Base-by-base conservation (phyloP, 1,140 invertebrate genomes). In the Drosophila paulistorum region DNA sequence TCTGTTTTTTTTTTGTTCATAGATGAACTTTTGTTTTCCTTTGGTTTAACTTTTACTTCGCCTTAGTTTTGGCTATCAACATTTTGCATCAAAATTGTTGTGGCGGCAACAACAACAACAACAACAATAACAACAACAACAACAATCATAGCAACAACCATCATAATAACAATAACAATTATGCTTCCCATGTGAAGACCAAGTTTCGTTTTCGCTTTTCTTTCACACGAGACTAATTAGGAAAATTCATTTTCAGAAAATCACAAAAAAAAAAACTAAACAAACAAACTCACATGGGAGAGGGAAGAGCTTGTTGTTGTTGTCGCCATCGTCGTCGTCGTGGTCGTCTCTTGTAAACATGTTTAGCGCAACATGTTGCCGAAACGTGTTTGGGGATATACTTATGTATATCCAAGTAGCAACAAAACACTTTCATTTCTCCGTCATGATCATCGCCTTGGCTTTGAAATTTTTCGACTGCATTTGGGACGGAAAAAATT, bases 401-500 rank as follows among this genome's bases (percentile, higher is more conserved):
- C 17, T 17, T 17, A 48, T 9, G 7, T 9, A 30, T 30, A 30
- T 30, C 3, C 30, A 30, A 30, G 30, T 30, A 71, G 35, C 62
- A 67, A 33, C 61, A 65, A 84, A 85, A 78, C 81, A 85, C 81
- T 85, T 85, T 85, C 81, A 85, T 85, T 83, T 74, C 45, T 59
- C 63, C 58, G 62, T 65, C 39, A 17, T 80, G 55, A 51, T 74
- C 39, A 70, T 74, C 39, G 74, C 70, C 77, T 77, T 84, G 73
- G 77, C 81, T 84, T 77, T 79, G 73, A 72, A 73, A 79, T 69
- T 73, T 68, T 84, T 85, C 71, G 67, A 81, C 81, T 85, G 81
- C 81, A 85, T 81, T 81, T 85, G 78, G 82, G 76, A 86, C 75
- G 71, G 69, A 77, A 72, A 70, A 84, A 86, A 86, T 81, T 86